phyloP scores from a whole-genome alignment of 2,888 invertebrate species.

The Alviniconcha strummeri region DNA sequence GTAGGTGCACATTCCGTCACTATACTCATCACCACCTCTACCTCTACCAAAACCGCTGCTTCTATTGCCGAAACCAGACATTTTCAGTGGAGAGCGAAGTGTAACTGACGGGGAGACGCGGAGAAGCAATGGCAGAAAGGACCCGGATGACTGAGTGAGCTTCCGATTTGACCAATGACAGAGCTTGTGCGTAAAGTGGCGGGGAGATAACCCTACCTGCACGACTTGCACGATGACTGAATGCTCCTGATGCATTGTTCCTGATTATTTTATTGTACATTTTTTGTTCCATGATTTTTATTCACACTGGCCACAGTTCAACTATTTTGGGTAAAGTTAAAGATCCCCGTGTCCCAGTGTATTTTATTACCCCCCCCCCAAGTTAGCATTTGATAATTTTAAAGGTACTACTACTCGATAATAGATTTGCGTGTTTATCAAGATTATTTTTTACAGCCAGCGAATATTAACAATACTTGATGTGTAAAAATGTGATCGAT shows the following conservation, averaged over 20 bases:
- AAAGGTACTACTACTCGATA: no score
- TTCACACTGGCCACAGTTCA: background rate
- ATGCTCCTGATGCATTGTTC: background rate
- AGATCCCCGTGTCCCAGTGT: no score
- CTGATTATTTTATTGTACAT: background rate
- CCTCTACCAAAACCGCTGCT: conserved; percentile 2
- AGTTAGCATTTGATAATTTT: no score
- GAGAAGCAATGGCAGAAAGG: background rate
- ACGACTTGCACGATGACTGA: background rate
- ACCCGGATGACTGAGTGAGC: conserved; percentile 7
- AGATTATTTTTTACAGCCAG: no score
- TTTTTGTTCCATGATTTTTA: background rate
- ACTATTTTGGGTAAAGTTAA: no score
- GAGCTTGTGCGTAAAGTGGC: background rate
- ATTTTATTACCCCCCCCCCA: no score
- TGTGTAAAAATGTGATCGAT: no score
- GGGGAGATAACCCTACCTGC: background rate
- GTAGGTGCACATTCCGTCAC: background rate
- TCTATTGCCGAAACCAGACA: conserved; percentile 2
- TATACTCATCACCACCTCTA: conserved; percentile 5
- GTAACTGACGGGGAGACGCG: conserved; percentile 8
- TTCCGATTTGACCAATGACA: conserved; percentile 16
- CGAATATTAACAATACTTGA: no score
- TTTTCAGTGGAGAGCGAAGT: background rate
- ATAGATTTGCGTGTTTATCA: no score